Conservation (phyloP, 2,888 invertebrate genomes). For the Scelioninae gen. 2 region DNA sequence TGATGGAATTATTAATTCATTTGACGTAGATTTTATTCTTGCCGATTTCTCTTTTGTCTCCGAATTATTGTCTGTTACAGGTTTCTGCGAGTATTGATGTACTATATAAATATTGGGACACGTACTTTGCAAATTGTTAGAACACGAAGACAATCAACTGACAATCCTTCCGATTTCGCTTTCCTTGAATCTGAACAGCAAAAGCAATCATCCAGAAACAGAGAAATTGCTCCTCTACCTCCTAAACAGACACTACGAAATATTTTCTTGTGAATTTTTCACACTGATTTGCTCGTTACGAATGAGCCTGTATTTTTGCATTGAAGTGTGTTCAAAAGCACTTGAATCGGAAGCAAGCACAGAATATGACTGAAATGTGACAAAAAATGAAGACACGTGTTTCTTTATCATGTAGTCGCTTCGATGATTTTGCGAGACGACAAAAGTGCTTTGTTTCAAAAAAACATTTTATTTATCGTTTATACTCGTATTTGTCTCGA, state of each 20-base stretch:
- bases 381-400: slow-evolving; percentile 2
- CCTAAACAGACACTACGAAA: too few species aligned
- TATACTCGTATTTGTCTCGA: too few species aligned
- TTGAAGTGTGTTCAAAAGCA: slow-evolving; percentile 13
- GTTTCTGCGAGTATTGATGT: background rate
- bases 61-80: background rate
- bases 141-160: slow-evolving; percentile 3
- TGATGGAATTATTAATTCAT: background rate
- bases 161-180: slow-evolving; percentile 6
- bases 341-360: slow-evolving; percentile 22
- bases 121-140: slow-evolving; percentile 1
- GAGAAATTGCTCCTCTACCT: slow-evolving; percentile 7
- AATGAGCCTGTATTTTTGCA: slow-evolving; percentile 10
- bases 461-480: too few species aligned
- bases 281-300: slow-evolving; percentile 27
- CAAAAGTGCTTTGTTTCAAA: too few species aligned
- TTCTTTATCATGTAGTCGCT: slow-evolving; percentile 17
- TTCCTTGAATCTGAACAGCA: background rate
- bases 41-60: background rate
- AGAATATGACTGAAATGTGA: background rate
- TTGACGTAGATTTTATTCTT: background rate
- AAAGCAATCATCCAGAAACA: slow-evolving; percentile 1
- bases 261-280: slow-evolving; percentile 18
- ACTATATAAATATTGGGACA: background rate
- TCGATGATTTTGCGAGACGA: too few species aligned